A percentile compares a stretch with the other conserved stretches of the same genome.
phyloP scores from a whole-genome alignment of 2,797 vertebrate genomes.

The Amblyopsis hoosieri region DNA sequence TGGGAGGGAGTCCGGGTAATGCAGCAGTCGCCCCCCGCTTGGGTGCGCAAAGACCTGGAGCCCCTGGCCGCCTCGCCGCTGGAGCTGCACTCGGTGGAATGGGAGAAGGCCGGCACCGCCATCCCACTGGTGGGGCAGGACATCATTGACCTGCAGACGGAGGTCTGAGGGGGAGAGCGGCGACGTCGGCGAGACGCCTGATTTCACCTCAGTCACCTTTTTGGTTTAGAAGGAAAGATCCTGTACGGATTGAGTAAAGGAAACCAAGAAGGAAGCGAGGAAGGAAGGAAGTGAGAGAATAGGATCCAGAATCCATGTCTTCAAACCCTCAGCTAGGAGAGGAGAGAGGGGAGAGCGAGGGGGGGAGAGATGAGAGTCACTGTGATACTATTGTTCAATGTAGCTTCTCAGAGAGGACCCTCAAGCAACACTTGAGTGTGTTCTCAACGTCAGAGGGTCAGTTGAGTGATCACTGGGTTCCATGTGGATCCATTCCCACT shows the following conservation, averaged over 20 bases:
- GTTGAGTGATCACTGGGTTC: slow-evolving; percentile 44
- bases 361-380: slow-evolving; percentile 22
- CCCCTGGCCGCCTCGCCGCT: slow-evolving; percentile 88
- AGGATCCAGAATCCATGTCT: slow-evolving; percentile 75
- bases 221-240: slow-evolving; percentile 66
- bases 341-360: slow-evolving; percentile 19
- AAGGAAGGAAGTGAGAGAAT: slow-evolving; percentile 44
- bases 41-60: slow-evolving; percentile 96
- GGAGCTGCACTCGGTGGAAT: slow-evolving; percentile 94
- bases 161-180: slow-evolving; percentile 88
- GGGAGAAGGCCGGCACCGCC: slow-evolving; percentile 93
- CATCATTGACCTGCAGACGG: slow-evolving; percentile 98
- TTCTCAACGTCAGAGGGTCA: slow-evolving; percentile 38
- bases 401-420: slow-evolving; percentile 68
- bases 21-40: slow-evolving; percentile 89
- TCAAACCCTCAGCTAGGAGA: slow-evolving; percentile 69
- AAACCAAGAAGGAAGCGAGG: slow-evolving; percentile 32
- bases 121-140: slow-evolving; percentile 98
- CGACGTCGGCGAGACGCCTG: slow-evolving; percentile 70
- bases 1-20: slow-evolving; percentile 96
- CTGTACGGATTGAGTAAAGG: slow-evolving; percentile 51
- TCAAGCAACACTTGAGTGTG: slow-evolving; percentile 54
- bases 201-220: slow-evolving; percentile 74
- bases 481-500: slow-evolving; percentile 60
- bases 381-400: slow-evolving; percentile 51